Percentiles rank a stretch among this genome's conserved stretches.
phyloP scores from a whole-genome alignment of 64 coral and sea anemone species.

The Montipora cactus region DNA sequence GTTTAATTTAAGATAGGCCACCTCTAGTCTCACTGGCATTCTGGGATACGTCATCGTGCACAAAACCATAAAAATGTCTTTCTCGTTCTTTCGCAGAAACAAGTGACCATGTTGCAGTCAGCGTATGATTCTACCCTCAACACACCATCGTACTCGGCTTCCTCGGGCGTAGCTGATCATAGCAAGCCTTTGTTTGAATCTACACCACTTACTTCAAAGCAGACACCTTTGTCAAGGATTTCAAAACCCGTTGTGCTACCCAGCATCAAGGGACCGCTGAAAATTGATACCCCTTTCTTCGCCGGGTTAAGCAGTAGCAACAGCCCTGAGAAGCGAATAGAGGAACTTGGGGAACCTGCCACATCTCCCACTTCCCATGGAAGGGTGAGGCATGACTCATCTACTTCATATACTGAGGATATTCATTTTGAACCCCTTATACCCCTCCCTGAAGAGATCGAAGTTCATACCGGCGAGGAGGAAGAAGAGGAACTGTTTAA shows the following conservation, averaged over 20 bases:
- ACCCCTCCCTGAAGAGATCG: constrained; percentile 81
- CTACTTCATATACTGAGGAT: constrained; percentile 73
- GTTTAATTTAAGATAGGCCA: too few relatives aligned
- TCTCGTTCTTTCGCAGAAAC: not conserved
- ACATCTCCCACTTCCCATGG: constrained; percentile 9
- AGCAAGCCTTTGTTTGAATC: constrained; percentile 41
- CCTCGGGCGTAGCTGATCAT: not conserved
- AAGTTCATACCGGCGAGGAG: constrained; percentile 91
- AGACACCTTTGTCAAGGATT: not conserved
- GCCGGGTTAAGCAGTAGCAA: constrained; percentile 90
- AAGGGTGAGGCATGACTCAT: constrained; percentile 63
- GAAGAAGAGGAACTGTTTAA: constrained; percentile 83
- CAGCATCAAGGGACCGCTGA: constrained; percentile 28
- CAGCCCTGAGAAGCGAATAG: constrained; percentile 69
- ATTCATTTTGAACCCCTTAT: constrained; percentile 98
- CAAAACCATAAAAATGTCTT: not conserved
- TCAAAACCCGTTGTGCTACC: not conserved
- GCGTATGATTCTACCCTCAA: not conserved
- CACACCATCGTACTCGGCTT: not conserved
- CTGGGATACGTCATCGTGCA: too few relatives aligned
- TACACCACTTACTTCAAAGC: not conserved
- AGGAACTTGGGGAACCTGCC: constrained; percentile 13
- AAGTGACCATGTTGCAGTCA: constrained; percentile 23
- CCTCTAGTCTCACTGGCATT: too few relatives aligned
- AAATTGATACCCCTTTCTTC: constrained; percentile 89